phyloP scores from a whole-genome alignment of 2,797 vertebrate species.

The Erithacus rubecula region DNA sequence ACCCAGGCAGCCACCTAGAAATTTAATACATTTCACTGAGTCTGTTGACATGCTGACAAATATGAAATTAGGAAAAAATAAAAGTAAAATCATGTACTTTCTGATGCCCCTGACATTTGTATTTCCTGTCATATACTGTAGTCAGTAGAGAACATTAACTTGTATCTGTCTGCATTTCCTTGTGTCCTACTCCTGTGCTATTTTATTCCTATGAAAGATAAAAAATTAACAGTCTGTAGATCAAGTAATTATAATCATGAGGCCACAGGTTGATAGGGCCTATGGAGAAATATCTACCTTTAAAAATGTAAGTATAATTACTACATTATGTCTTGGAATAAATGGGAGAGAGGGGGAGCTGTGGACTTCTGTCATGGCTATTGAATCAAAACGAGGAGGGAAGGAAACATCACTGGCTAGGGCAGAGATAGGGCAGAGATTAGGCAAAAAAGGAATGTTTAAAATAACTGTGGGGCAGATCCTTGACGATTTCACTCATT shows the following conservation, averaged over 20 bases:
- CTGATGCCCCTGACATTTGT: not conserved
- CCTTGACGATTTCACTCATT: not conserved
- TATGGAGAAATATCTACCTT: constrained; percentile 66
- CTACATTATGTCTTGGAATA: constrained; percentile 33
- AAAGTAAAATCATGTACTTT: not conserved
- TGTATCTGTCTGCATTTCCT: not conserved
- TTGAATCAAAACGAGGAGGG: not conserved
- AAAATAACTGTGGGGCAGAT: not conserved
- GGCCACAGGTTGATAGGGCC: constrained; percentile 62
- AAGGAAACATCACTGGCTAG: not conserved
- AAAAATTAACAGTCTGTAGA: constrained; percentile 58
- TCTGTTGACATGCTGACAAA: constrained; percentile 46
- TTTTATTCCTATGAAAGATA: constrained; percentile 53
- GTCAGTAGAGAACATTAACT: not conserved
- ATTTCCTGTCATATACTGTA: not conserved
- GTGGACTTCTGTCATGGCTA: not conserved
- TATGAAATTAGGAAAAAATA: not conserved
- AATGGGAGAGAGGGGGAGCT: constrained; percentile 33
- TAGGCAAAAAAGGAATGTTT: not conserved
- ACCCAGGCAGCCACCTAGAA: constrained; percentile 57
- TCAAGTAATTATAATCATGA: constrained; percentile 57
- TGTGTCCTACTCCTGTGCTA: constrained; percentile 7
- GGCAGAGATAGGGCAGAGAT: not conserved
- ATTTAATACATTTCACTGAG: constrained; percentile 44
- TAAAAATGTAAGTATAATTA: constrained; percentile 68